Evolutionary conservation across 2,888 invertebrate species (phyloP).

Genomic region (Thysanoteuthis rhombus): DNA sequence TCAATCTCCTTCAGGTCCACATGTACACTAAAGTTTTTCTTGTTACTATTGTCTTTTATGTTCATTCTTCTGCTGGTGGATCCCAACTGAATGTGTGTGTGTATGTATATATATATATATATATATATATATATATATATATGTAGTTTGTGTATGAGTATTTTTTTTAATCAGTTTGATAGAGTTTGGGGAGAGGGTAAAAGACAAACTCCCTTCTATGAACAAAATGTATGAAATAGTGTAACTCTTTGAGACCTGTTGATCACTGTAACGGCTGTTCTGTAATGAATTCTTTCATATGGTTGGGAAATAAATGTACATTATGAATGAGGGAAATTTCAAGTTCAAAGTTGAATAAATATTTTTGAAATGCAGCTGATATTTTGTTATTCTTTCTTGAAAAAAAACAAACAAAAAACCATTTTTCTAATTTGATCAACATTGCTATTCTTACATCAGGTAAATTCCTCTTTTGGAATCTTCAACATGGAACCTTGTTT

Average conservation of each 20-base stretch:
- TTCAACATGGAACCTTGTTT: too few species aligned
- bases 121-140: too few species aligned
- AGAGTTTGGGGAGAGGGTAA: neutral
- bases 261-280: neutral
- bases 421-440: neutral
- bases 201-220: too few species aligned
- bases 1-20: neutral
- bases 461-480: neutral
- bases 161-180: neutral
- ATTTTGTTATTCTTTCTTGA: neutral
- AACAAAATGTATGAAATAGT: neutral
- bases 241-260: neutral
- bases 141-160: neutral
- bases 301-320: neutral
- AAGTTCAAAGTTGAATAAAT: neutral
- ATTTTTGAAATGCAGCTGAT: neutral
- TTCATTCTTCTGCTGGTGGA: neutral
- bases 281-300: neutral
- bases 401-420: too few species aligned
- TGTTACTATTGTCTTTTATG: neutral
- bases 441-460: neutral
- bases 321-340: neutral
- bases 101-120: neutral
- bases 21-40: neutral
- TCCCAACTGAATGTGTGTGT: neutral